These are phyloP conservation scores for Noctua comes DNA, from an alignment of 2,888 invertebrate genomes.

Conservation along the genomic window DNA sequence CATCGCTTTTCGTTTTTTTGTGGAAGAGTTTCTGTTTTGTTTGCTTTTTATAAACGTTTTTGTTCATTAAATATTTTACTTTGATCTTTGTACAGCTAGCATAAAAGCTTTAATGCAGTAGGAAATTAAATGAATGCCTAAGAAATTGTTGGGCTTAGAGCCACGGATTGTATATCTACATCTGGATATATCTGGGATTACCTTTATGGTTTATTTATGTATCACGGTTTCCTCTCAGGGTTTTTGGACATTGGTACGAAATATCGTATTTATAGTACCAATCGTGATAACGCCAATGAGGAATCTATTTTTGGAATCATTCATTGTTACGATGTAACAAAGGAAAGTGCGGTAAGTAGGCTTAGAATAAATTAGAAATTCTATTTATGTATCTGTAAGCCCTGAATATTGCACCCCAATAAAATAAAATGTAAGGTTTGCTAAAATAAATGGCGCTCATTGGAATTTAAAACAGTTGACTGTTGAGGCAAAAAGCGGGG, in stretches of 20 bases:
- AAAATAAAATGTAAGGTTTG: slow-evolving; percentile 14
- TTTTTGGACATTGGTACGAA: background rate
- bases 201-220: background rate
- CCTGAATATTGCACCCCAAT: slow-evolving; percentile 10
- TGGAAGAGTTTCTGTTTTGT: slow-evolving; percentile 8
- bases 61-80: background rate
- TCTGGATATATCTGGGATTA: background rate
- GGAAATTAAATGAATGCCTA: background rate
- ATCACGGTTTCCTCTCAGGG: no score
- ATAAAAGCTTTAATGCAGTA: background rate
- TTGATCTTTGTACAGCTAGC: background rate
- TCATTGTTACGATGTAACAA: slow-evolving; percentile 17
- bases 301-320: slow-evolving; percentile 23
- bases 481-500: background rate
- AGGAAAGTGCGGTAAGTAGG: background rate
- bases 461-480: slow-evolving; percentile 38
- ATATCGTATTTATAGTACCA: background rate
- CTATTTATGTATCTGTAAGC: slow-evolving; percentile 4
- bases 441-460: slow-evolving; percentile 24
- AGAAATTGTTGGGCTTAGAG: background rate
- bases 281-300: background rate
- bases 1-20: slow-evolving; percentile 13
- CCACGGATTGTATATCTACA: background rate
- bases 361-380: slow-evolving; percentile 20
- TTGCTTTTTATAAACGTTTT: slow-evolving; percentile 3